Evolutionary conservation across 2,797 vertebrate genomes (phyloP), one percentile per base, ranked within the genome.

Genomic region (Otolemur crassicaudatus): DNA sequence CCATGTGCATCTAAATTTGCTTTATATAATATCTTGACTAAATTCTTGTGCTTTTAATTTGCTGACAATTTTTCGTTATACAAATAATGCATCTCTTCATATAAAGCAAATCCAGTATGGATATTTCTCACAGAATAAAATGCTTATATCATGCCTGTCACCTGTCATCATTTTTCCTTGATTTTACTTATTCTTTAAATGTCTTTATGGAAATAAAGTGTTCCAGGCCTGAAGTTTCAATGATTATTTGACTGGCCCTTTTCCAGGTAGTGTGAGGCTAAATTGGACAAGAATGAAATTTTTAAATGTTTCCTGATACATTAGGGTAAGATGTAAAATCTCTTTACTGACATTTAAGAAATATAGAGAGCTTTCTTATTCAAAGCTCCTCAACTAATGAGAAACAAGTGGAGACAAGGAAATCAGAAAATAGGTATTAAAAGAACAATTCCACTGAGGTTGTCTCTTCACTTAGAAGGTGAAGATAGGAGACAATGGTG

Each of bases 11-110:
- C 17, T 61, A 89, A 86, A 17, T 96, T 84, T n/a, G 53, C 1
- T 94, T 87, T 92, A 23, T 16, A 89, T 94, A 95, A 91, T 91
- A 31, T 49, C 43, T 73, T 67, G 27, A 53, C 34, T 79, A 94
- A 70, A 10, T 25, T 31, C 3, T 87, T 95, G 23, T 46, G 7
- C 49, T 87, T 96, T 91, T 73, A 96, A 77, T 87, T 91, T 94
- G 7, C 2, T 80, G 31, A 58, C 25, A 53, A 11, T 34, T 90
- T 94, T 81, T 37, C 76, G 53, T 76, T 77, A 49, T 29, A 56
- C 19, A 89, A 77, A 58, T 89, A 11, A 86, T 72, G 46, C 56
- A 29, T 58, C 6, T 40, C 80, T 90, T 75, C 63, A 90, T 92
- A 69, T 67, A 73, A 49, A 80, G 2, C 2, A 91, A 34, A 72